phyloP scores from a whole-genome alignment of 1,140 invertebrate species.

The Caenorhabditis briggsae region DNA sequence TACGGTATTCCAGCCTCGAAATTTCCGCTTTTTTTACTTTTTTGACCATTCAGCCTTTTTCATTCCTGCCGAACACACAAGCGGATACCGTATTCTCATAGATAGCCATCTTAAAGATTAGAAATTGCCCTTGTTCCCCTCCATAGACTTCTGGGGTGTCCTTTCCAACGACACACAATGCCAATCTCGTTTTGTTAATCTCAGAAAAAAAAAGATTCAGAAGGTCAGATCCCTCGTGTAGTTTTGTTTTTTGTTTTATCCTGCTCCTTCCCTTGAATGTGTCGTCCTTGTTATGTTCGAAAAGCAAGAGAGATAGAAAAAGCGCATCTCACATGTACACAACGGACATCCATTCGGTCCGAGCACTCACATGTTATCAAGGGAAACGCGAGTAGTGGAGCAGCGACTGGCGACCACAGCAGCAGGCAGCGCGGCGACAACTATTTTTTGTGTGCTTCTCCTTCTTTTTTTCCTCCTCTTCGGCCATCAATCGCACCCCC shows the following conservation, averaged over 20 bases:
- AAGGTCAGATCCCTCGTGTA: background rate
- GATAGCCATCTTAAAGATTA: background rate
- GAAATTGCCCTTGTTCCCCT: background rate
- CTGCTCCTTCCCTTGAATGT: background rate
- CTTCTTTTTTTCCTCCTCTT: background rate
- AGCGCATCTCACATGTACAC: background rate
- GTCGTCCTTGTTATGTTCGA: conserved; percentile 20
- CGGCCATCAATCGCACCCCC: conserved; percentile 8
- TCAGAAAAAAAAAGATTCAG: background rate
- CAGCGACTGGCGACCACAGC: background rate
- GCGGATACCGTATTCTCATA: background rate
- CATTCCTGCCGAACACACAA: too few species aligned
- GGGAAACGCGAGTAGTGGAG: background rate
- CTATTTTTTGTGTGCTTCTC: background rate
- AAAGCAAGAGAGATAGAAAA: background rate
- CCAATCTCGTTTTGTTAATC: background rate
- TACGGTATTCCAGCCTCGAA: too few species aligned
- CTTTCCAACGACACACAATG: background rate
- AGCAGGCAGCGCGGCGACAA: background rate
- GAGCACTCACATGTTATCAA: conserved; percentile 47
- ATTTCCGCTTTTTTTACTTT: too few species aligned
- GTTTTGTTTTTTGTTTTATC: background rate
- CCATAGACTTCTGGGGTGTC: background rate
- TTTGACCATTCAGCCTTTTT: too few species aligned
- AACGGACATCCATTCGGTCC: background rate